phyloP scores from a whole-genome alignment of 2,888 invertebrate genomes.

The Lutraria lutraria region DNA sequence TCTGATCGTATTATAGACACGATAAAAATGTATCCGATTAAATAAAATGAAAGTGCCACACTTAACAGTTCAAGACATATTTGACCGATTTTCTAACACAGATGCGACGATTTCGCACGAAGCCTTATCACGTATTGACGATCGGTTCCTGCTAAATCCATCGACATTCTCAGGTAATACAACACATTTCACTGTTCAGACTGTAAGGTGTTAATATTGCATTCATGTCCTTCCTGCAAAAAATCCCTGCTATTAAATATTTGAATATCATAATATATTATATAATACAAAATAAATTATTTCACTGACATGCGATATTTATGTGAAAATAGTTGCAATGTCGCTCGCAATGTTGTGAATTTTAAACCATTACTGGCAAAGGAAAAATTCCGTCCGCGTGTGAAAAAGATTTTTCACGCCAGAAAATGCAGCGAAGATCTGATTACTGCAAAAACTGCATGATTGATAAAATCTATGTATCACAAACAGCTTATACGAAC shows the following conservation, averaged over 20 bases:
- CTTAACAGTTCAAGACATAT: too few species aligned
- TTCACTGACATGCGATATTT: slow-evolving; percentile 13
- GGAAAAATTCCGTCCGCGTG: slow-evolving; percentile 1
- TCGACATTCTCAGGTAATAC: background rate
- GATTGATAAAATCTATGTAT: background rate
- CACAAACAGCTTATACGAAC: background rate
- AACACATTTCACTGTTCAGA: background rate
- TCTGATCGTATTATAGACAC: too few species aligned
- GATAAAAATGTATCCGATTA: too few species aligned
- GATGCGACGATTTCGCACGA: too few species aligned
- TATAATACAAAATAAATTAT: background rate
- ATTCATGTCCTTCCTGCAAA: background rate
- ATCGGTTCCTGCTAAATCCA: too few species aligned
- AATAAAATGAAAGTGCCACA: too few species aligned
- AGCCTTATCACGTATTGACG: too few species aligned
- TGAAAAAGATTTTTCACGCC: slow-evolving; percentile 8
- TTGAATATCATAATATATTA: too few species aligned
- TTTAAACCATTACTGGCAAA: background rate
- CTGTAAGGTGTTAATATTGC: background rate
- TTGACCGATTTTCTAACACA: too few species aligned
- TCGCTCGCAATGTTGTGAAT: background rate
- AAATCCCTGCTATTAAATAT: slow-evolving; percentile 3
- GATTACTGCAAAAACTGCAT: background rate
- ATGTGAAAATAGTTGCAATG: background rate
- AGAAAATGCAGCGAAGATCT: background rate